Evolutionary conservation across 2,888 invertebrate species (phyloP).

Genomic region (Nemapogon koenigi): DNA sequence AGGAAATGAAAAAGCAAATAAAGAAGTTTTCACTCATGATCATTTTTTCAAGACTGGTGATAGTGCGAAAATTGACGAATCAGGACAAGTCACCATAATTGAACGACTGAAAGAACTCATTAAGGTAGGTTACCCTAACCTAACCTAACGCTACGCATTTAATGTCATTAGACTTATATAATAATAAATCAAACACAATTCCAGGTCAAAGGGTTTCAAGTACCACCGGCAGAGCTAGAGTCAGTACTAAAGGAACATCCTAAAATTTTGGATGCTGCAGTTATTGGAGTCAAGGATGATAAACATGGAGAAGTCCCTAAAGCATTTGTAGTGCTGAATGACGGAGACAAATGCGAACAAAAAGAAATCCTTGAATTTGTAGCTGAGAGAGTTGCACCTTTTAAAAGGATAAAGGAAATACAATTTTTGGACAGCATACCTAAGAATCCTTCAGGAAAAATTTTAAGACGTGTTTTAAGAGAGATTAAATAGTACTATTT

Average conservation of each 20-base stretch:
- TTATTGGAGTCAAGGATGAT: constrained; percentile 77
- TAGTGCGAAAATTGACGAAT: constrained; percentile 68
- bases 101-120: constrained; percentile 84
- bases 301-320: constrained; percentile 76
- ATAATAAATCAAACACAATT: not conserved
- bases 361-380: constrained; percentile 69
- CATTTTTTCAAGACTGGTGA: constrained; percentile 83
- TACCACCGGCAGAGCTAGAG: constrained; percentile 90
- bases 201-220: constrained; percentile 75
- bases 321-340: constrained; percentile 72
- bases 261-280: constrained; percentile 79
- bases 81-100: constrained; percentile 71
- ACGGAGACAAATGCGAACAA: constrained; percentile 38
- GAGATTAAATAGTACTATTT: too few species aligned
- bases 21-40: constrained; percentile 67
- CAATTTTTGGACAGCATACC: constrained; percentile 73
- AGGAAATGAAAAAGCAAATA: constrained; percentile 75
- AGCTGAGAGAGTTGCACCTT: constrained; percentile 72
- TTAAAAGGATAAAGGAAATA: constrained; percentile 76
- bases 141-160: not conserved
- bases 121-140: too few species aligned
- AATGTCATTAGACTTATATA: not conserved
- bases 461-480: constrained; percentile 68
- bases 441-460: constrained; percentile 80
- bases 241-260: constrained; percentile 74